A percentile compares a stretch with the other conserved stretches of the same genome.
Evolutionary conservation across 2,888 invertebrate genomes (phyloP).

Genomic region (Anodontia alba): DNA sequence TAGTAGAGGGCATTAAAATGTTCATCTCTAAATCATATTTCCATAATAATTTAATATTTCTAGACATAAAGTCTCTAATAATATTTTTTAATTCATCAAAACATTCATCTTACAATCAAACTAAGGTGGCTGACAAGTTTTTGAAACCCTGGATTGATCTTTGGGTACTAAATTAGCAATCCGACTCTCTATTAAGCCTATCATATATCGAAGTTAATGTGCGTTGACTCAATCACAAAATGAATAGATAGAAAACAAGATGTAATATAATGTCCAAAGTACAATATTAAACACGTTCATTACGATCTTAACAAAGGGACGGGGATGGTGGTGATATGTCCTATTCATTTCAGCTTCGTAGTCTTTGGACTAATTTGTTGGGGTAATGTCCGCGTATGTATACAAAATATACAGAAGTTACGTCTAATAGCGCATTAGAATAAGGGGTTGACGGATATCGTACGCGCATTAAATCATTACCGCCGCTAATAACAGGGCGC

Average conservation of each 20-base stretch:
- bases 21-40: conserved; percentile 16
- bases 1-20: background rate
- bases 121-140: background rate
- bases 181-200: background rate
- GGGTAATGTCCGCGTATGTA: conserved; percentile 17
- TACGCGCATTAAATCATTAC: conserved; percentile 17
- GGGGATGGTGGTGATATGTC: conserved; percentile 12
- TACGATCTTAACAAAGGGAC: background rate
- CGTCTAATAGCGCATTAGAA: background rate
- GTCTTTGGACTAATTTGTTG: background rate
- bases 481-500: conserved; percentile 6
- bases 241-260: conserved; percentile 1
- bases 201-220: conserved; percentile 19
- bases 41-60: conserved; percentile 19
- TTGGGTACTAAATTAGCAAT: conserved; percentile 9
- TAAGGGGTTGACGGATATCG: conserved; percentile 6
- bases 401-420: background rate
- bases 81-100: background rate
- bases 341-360: background rate
- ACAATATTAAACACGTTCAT: conserved; percentile 16
- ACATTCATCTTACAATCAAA: background rate
- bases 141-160: background rate
- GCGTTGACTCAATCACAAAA: conserved; percentile 10
- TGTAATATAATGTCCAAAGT: conserved; percentile 8
- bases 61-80: conserved; percentile 5